Evolutionary conservation across 2,888 invertebrate species (phyloP).

Genomic region (Macrophya annulata): DNA sequence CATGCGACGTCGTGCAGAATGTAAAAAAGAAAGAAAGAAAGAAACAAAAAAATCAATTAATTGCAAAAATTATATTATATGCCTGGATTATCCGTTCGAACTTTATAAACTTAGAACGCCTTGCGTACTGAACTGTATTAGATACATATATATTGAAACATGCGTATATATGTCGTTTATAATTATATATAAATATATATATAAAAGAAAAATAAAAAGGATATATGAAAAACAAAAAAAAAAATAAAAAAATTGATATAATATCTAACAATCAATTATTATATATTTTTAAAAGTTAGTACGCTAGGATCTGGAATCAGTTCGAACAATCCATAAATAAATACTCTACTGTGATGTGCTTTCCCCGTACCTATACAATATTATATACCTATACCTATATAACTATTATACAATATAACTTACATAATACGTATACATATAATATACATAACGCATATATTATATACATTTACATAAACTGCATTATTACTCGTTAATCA

Average conservation of each 20-base stretch:
- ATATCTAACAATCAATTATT: background rate
- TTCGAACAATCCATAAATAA: conserved; percentile 50
- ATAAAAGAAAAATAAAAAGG: background rate
- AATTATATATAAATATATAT: background rate
- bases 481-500: conserved; percentile 20
- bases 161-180: background rate
- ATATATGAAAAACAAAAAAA: background rate
- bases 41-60: no score
- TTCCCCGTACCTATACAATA: conserved; percentile 41
- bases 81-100: conserved; percentile 47
- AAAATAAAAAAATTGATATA: background rate
- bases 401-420: background rate
- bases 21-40: background rate
- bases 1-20: background rate
- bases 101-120: conserved; percentile 5
- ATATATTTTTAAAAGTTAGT: conserved; percentile 29
- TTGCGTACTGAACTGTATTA: conserved; percentile 20
- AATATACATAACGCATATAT: no score
- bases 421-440: no score
- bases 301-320: conserved; percentile 37
- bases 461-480: no score
- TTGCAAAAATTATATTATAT: background rate
- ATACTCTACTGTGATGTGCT: conserved; percentile 56
- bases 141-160: background rate
- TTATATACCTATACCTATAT: conserved; percentile 8